Evolutionary conservation across 2,797 vertebrate genomes (phyloP).

Genomic region (Calcarius lapponicus): DNA sequence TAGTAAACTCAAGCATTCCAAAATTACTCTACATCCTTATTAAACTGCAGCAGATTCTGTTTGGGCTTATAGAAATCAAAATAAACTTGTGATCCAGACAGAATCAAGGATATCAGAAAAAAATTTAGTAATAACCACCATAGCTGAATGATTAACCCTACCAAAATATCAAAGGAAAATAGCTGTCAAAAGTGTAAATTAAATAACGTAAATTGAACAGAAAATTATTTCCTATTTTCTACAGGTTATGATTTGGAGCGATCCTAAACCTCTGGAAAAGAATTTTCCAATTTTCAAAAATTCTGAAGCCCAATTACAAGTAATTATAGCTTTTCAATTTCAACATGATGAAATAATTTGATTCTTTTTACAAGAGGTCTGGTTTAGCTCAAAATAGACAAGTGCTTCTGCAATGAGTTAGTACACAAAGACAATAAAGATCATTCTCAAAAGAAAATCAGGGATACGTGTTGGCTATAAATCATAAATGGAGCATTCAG

Average conservation of each 20-base stretch:
- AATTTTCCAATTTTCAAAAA: slow-evolving; percentile 92
- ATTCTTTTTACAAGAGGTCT: slow-evolving; percentile 97
- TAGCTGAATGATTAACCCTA: slow-evolving; percentile 76
- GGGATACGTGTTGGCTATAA: slow-evolving; percentile 84
- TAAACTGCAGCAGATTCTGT: background rate
- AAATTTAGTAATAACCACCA: slow-evolving; percentile 78
- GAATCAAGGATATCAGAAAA: slow-evolving; percentile 78
- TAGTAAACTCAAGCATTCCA: background rate
- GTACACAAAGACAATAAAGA: slow-evolving; percentile 93
- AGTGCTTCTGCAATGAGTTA: slow-evolving; percentile 92
- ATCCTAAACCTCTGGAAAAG: slow-evolving; percentile 90
- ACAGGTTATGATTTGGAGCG: slow-evolving; percentile 88
- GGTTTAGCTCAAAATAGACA: slow-evolving; percentile 97
- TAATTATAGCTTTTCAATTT: slow-evolving; percentile 99
- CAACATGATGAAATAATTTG: slow-evolving; percentile 99
- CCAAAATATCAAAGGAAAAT: slow-evolving; percentile 86
- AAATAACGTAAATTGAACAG: slow-evolving; percentile 92
- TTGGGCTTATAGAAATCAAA: slow-evolving; percentile 38
- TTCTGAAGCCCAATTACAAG: slow-evolving; percentile 97
- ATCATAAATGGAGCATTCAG: slow-evolving; percentile 89
- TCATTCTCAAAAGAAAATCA: slow-evolving; percentile 86
- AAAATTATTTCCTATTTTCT: slow-evolving; percentile 97
- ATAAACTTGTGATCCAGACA: slow-evolving; percentile 69
- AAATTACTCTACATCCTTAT: slow-evolving; percentile 17
- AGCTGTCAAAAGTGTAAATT: slow-evolving; percentile 89